phyloP scores from a whole-genome alignment of 2,888 invertebrate species.

The Strigamia transsilvanica region DNA sequence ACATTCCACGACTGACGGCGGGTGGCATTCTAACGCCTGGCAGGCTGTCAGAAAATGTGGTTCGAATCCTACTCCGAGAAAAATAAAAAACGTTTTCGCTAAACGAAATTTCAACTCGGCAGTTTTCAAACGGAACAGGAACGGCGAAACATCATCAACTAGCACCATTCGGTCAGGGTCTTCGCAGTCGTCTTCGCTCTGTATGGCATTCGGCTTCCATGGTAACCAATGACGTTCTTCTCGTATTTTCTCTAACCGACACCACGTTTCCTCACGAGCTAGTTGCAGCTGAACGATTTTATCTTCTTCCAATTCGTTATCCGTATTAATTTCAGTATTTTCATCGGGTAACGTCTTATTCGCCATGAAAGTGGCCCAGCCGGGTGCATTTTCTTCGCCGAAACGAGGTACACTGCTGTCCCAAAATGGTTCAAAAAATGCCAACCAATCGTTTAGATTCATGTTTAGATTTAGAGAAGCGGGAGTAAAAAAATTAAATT shows the following conservation, averaged over 20 bases:
- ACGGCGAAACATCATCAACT: constrained; percentile 63
- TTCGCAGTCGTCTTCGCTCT: constrained; percentile 62
- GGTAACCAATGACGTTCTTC: constrained; percentile 63
- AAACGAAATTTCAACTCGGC: constrained; percentile 57
- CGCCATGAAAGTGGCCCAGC: constrained; percentile 62
- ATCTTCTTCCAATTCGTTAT: constrained; percentile 57
- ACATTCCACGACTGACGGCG: background rate
- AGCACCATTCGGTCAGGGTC: constrained; percentile 64
- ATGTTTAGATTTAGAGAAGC: constrained; percentile 57
- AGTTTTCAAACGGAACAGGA: constrained; percentile 48
- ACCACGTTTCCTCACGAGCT: constrained; percentile 60
- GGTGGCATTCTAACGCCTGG: constrained; percentile 46
- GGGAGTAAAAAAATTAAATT: constrained; percentile 64
- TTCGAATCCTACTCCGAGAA: constrained; percentile 58
- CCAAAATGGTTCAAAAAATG: constrained; percentile 65
- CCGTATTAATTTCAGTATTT: background rate
- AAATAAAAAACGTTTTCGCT: constrained; percentile 59
- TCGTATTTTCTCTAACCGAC: constrained; percentile 62
- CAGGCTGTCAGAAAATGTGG: constrained; percentile 37
- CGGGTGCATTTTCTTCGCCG: constrained; percentile 63
- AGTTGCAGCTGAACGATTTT: constrained; percentile 57
- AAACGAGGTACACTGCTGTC: constrained; percentile 63
- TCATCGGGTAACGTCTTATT: constrained; percentile 35
- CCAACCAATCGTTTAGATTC: constrained; percentile 56
- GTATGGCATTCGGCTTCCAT: constrained; percentile 60